Conservation (phyloP, 2,888 invertebrate species). For the Sisyra nigra region DNA sequence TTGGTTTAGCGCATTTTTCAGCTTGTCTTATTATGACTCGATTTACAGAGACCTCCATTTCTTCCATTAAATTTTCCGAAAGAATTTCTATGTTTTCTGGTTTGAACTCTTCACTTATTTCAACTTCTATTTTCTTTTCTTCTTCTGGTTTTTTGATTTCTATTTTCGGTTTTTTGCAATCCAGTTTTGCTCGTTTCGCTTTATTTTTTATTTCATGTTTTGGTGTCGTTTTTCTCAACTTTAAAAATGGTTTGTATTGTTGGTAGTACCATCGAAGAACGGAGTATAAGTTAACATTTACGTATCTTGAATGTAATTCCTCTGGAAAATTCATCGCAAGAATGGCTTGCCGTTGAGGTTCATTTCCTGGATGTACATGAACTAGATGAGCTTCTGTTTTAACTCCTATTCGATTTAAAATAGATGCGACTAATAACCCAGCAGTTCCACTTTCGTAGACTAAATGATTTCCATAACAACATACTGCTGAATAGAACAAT, state of each 20-base stretch:
- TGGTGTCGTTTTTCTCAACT: not conserved
- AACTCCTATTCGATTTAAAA: slow-evolving; percentile 60
- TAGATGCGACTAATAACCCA: slow-evolving; percentile 68
- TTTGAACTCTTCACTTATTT: not conserved
- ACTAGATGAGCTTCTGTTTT: slow-evolving; percentile 46
- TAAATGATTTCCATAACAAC: slow-evolving; percentile 57
- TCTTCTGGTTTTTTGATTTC: slow-evolving; percentile 9
- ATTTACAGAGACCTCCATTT: too few relatives aligned
- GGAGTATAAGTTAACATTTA: slow-evolving; percentile 62
- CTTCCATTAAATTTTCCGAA: too few relatives aligned
- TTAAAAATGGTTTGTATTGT: slow-evolving; percentile 16
- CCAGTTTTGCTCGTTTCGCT: not conserved
- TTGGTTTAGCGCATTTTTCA: too few relatives aligned
- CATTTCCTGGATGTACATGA: slow-evolving; percentile 67
- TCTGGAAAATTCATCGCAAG: slow-evolving; percentile 63
- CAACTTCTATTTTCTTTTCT: not conserved
- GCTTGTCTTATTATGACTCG: too few relatives aligned
- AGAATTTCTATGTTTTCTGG: too few relatives aligned
- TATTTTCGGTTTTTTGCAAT: slow-evolving; percentile 8
- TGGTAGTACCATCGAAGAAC: slow-evolving; percentile 53
- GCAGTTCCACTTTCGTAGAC: slow-evolving; percentile 80
- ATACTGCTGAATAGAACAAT: slow-evolving; percentile 64
- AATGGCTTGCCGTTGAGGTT: slow-evolving; percentile 62
- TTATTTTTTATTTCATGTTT: not conserved
- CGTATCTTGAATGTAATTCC: slow-evolving; percentile 51